These are phyloP conservation scores for Penelope pileata DNA, from an alignment of 2,113 vertebrate species.

Conservation along the genomic window DNA sequence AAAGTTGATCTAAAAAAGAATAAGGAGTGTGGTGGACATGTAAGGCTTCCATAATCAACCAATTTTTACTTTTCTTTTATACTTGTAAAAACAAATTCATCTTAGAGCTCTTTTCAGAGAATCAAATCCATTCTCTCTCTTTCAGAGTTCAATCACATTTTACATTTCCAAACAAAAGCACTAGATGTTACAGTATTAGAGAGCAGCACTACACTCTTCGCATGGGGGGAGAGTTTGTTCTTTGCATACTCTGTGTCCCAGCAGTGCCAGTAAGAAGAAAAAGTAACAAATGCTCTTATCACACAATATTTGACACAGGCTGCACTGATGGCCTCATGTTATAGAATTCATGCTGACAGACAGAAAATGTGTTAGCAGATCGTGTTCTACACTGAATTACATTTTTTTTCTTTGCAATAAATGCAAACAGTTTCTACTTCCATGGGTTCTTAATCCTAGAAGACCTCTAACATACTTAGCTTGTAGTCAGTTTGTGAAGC, in stretches of 20 bases:
- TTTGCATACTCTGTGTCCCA: neutral
- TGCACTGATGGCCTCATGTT: neutral
- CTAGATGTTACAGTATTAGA: accelerated
- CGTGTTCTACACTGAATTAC: neutral
- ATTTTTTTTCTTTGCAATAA: neutral
- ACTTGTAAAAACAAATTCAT: neutral
- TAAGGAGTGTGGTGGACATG: too few relatives aligned
- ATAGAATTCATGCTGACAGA: neutral
- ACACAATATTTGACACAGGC: neutral
- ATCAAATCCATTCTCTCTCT: neutral
- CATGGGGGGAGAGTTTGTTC: neutral
- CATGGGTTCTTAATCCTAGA: neutral
- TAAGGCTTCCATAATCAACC: too few relatives aligned
- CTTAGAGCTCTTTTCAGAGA: too few relatives aligned
- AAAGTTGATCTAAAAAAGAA: too few relatives aligned
- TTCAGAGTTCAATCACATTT: neutral
- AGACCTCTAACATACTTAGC: neutral
- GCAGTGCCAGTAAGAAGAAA: neutral
- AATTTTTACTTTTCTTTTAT: too few relatives aligned
- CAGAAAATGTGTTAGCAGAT: neutral
- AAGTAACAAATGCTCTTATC: neutral
- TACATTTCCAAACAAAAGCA: neutral
- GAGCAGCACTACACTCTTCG: neutral
- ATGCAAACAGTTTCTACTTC: neutral
- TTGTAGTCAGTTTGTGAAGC: neutral